phyloP scores from a whole-genome alignment of 2,113 vertebrate genomes.

The Cariama cristata region DNA sequence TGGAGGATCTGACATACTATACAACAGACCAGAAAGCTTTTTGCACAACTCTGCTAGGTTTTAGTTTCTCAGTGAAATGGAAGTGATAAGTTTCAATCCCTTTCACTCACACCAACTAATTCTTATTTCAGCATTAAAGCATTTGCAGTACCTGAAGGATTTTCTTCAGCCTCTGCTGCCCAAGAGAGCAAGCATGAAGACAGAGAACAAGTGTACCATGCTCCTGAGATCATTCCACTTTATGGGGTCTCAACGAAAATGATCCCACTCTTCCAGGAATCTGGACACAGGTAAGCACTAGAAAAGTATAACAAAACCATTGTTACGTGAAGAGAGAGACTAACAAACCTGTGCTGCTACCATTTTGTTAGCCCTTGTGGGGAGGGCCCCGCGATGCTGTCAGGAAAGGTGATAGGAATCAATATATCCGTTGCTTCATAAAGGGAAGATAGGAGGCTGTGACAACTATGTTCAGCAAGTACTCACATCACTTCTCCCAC shows the following conservation, averaged over 20 bases:
- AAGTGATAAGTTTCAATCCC: not conserved
- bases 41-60: not conserved
- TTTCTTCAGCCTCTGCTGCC: slow-evolving; percentile 61
- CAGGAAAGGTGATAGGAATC: not conserved
- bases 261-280: slow-evolving; percentile 88
- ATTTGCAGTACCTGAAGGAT: slow-evolving; percentile 79
- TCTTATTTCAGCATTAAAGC: slow-evolving; percentile 82
- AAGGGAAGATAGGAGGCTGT: not conserved
- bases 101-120: not conserved
- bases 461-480: not conserved
- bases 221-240: slow-evolving; percentile 89
- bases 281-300: slow-evolving; percentile 85
- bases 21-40: not conserved
- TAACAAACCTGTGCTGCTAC: not conserved
- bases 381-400: not conserved
- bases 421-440: not conserved
- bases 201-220: slow-evolving; percentile 80
- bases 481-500: not conserved
- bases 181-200: slow-evolving; percentile 67
- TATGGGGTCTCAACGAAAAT: slow-evolving; percentile 88
- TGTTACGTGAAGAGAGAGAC: not conserved
- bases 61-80: not conserved
- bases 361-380: not conserved
- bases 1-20: not conserved
- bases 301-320: not conserved